A percentile compares a stretch with the other conserved stretches of the same genome.
phyloP scores from a whole-genome alignment of 2,113 vertebrate genomes.

The Nerophis ophidion region DNA sequence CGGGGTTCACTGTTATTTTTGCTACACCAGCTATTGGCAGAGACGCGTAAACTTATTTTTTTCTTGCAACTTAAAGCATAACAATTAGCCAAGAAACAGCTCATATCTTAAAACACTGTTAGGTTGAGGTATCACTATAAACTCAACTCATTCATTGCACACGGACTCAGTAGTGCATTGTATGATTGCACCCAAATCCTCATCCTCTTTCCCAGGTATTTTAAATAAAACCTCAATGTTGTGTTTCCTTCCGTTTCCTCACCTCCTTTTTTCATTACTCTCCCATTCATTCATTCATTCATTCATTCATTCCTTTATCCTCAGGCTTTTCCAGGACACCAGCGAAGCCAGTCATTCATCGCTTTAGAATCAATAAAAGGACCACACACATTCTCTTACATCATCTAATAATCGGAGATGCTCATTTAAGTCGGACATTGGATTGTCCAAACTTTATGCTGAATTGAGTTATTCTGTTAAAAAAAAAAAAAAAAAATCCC shows the following conservation, averaged over 20 bases:
- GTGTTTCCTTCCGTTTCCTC: constrained; percentile 16
- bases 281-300: constrained; percentile 40
- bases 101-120: too few relatives aligned
- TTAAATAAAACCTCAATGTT: constrained; percentile 34
- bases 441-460: constrained; percentile 33
- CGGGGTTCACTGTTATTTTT: too few relatives aligned
- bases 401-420: constrained; percentile 54
- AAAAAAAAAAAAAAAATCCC: constrained; percentile 31
- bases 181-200: constrained; percentile 3
- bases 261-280: constrained; percentile 50
- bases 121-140: too few relatives aligned
- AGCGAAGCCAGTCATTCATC: constrained; percentile 36
- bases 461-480: constrained; percentile 31
- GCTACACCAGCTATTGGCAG: too few relatives aligned
- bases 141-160: too few relatives aligned
- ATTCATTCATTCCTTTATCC: constrained; percentile 48
- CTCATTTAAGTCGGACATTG: constrained; percentile 25
- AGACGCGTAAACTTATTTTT: too few relatives aligned
- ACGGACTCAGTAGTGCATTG: too few relatives aligned
- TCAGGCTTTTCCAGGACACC: constrained; percentile 33
- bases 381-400: constrained; percentile 35
- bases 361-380: constrained; percentile 25
- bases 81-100: too few relatives aligned
- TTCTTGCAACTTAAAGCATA: too few relatives aligned
- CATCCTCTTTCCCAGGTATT: constrained; percentile 21